Evolutionary conservation across 2,888 invertebrate genomes (phyloP).

Genomic region (Rhamnusium bicolor): DNA sequence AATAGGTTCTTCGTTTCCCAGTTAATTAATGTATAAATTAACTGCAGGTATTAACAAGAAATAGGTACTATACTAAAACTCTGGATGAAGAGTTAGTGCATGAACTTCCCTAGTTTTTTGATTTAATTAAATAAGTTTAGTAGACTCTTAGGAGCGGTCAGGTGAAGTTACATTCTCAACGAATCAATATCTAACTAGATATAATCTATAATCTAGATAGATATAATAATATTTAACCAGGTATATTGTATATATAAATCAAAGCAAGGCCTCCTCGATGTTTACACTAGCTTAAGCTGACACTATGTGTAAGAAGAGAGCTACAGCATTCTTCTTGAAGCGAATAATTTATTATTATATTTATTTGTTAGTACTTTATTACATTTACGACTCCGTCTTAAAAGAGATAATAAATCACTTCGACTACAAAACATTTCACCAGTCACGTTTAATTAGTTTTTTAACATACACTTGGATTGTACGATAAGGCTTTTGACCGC

Average conservation of each 20-base stretch:
- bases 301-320: constrained; percentile 2
- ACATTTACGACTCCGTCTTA: constrained; percentile 27
- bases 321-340: constrained; percentile 19
- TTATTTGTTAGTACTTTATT: constrained; percentile 12
- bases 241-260: neutral
- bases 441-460: constrained; percentile 19
- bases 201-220: no score
- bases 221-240: no score
- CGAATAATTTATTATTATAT: constrained; percentile 28
- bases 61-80: no score
- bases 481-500: neutral
- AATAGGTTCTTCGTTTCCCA: no score
- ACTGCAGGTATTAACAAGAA: no score
- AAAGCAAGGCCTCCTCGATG: neutral
- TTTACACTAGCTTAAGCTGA: constrained; percentile 1
- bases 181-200: no score
- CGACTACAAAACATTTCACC: constrained; percentile 11
- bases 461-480: neutral
- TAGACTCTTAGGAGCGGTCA: no score
- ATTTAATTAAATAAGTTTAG: no score
- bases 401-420: constrained; percentile 14
- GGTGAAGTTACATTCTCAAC: no score
- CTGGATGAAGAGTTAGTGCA: no score
- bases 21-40: no score
- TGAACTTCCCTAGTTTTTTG: no score